Evolutionary conservation across 2,888 invertebrate species (phyloP), one percentile per base, ranked within the genome.

Genomic region (Petrolisthes manimaculis): DNA sequence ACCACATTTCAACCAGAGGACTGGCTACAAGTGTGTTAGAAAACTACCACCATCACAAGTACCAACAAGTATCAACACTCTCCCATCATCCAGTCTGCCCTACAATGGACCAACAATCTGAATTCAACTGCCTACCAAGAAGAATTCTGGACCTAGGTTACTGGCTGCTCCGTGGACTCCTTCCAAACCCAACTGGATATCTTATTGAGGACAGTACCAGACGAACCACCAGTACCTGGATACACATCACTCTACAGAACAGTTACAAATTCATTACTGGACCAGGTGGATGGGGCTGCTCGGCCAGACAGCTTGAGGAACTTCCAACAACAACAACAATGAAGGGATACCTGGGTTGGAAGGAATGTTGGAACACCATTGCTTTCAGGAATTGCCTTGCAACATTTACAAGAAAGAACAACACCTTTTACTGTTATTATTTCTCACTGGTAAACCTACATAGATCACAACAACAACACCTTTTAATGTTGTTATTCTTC

Each of bases 251-350:
- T 75, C n/a, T 12, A 56, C 24, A 51, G 84, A 84, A 53, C 71
- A 71, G 9, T 24, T 9, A 61, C 37, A 9, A 67, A 51, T 51
- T 83, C 83, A 53, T 5, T 83, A 9, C 67, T 51, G 18, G 55
- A 79, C 79, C 79, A 79, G 55, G 79, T 79, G 79, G 21, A 54
- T 21, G n/a, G n/a, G n/a, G n/a, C n/a, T n/a, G n/a, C n/a, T n/a
- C n/a, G n/a, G n/a, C n/a, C n/a, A n/a, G n/a, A n/a, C n/a, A n/a
- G n/a, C n/a, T n/a, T n/a, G n/a, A n/a, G n/a, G n/a, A n/a, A n/a
- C n/a, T n/a, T n/a, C n/a, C n/a, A n/a, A n/a, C n/a, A n/a, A n/a
- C n/a, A n/a, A n/a, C 55, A 55, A 37, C 79, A 54, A 6, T 37
- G n/a, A n/a, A 54, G 53, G 79, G 79, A 79, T 9, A 24, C 12